Evolutionary conservation across 23 tunicate species (phyloP), one percentile per base, ranked within the genome.

Genomic region (Phallusia fumigata): DNA sequence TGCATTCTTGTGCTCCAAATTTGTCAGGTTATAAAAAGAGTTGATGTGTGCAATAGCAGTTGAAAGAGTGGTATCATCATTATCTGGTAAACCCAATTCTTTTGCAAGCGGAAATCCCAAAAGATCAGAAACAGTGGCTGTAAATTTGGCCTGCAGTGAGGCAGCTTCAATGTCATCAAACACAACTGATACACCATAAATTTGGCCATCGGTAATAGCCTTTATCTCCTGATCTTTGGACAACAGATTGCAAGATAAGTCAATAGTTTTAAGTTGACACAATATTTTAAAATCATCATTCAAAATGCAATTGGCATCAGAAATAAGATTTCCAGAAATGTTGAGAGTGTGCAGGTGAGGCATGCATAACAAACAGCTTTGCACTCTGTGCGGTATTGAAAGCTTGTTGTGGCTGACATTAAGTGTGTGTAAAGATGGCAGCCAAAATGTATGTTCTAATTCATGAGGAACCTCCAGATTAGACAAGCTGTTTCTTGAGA

Each of bases 231-330:
- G 88, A 10, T 76, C 73, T 32, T 77, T 64, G 32, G 81, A 52
- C 15, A 90, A 32, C 36, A 88, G 76, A 75, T 90, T 90, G 33
- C 81, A 90, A 0, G 81, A 33, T n/a, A 90, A 76, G 80, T 26
- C 2, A 51, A 26, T 18, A 85, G 13, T 24, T 58, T 58, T 58
- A 1, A 58, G 16, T 1, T 58, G 69, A 24, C 16, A 16, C 69
- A 58, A 21, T 5, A 24, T 22, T 58, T 58, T 58, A 5, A 58
- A 22, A 8, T 24, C 13, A 22, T 51, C 58, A n/a, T 5, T 40
- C 8, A 58, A 24, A 58, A 58, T 31, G 8, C 19, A 18, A 34
- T 90, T 69, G 15, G 73, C 3, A 24, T 85, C 51, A 18, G 89
- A 81, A 11, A 90, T 40, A 18, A 90, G 34, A 18, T 90, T 90